phyloP scores from a whole-genome alignment of 2,888 invertebrate species.

The Acanthopleura granulata region DNA sequence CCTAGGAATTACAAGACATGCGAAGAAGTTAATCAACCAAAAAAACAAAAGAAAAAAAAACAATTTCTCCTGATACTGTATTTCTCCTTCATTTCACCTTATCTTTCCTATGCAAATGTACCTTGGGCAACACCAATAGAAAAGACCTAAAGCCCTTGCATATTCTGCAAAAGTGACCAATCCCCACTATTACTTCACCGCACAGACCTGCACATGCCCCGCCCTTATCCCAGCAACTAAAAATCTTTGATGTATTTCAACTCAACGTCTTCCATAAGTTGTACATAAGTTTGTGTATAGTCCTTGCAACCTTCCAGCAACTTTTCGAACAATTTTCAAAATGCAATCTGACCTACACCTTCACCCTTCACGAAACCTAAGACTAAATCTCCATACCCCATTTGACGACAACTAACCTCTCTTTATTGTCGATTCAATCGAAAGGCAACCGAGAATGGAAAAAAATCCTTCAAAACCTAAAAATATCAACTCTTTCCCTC shows the following conservation, averaged over 20 bases:
- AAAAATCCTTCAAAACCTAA: too few relatives aligned
- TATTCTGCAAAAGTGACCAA: neutral
- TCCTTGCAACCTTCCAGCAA: neutral
- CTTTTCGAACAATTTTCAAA: neutral
- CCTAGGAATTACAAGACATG: neutral
- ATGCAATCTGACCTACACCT: neutral
- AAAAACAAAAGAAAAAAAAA: neutral
- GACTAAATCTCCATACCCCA: neutral
- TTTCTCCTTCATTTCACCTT: neutral
- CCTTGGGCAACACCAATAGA: neutral
- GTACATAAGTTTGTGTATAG: neutral
- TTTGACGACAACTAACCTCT: neutral
- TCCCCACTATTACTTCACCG: neutral
- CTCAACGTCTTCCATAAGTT: neutral
- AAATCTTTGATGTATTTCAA: too few relatives aligned
- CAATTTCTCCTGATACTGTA: neutral
- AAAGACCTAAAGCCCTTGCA: neutral
- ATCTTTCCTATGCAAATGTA: neutral
- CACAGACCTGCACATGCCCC: too few relatives aligned
- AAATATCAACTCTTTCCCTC: too few relatives aligned
- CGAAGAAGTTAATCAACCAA: neutral
- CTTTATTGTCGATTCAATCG: too few relatives aligned
- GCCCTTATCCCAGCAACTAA: too few relatives aligned
- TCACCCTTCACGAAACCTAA: neutral
- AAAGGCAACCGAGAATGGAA: too few relatives aligned